A percentile compares a stretch with the other conserved stretches of the same genome.
Evolutionary conservation across 2,113 vertebrate genomes (phyloP).

Genomic region (Athene noctua): DNA sequence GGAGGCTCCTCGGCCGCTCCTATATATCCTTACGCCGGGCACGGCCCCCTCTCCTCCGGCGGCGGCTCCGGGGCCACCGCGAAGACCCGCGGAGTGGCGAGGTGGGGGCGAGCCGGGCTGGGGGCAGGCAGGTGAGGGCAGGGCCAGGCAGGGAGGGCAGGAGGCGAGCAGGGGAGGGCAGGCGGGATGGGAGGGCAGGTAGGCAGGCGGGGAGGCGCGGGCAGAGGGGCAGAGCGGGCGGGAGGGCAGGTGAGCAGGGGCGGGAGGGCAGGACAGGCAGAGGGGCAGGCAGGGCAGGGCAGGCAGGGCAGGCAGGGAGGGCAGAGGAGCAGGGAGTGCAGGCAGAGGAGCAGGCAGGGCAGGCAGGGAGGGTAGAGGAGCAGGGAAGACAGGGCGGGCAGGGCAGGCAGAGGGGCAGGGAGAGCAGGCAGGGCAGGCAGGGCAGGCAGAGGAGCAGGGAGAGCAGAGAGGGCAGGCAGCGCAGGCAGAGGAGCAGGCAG

Average conservation of each 20-base stretch:
- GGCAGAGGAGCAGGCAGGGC: too few species aligned
- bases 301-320: background rate
- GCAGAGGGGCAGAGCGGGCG: background rate
- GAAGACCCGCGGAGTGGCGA: background rate
- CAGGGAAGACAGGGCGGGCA: too few species aligned
- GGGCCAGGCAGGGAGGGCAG: background rate
- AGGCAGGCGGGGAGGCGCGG: too few species aligned
- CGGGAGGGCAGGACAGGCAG: too few species aligned
- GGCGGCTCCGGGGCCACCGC: background rate
- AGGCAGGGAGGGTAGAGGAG: too few species aligned
- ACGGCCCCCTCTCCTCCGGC: background rate
- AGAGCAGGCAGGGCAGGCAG: background rate
- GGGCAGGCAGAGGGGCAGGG: too few species aligned
- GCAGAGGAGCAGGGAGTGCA: too few species aligned
- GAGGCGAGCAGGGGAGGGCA: background rate
- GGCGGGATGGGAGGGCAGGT: background rate
- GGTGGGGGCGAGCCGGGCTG: background rate
- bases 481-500: too few species aligned
- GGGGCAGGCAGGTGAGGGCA: too few species aligned
- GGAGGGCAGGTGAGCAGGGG: background rate
- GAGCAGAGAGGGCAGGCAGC: too few species aligned
- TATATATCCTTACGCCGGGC: conserved; percentile 34
- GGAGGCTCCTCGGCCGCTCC: conserved; percentile 25
- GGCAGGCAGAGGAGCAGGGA: too few species aligned
- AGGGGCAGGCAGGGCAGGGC: too few species aligned